Conservation (phyloP, 2,888 invertebrate species). For the Oxycera nigricornis region DNA sequence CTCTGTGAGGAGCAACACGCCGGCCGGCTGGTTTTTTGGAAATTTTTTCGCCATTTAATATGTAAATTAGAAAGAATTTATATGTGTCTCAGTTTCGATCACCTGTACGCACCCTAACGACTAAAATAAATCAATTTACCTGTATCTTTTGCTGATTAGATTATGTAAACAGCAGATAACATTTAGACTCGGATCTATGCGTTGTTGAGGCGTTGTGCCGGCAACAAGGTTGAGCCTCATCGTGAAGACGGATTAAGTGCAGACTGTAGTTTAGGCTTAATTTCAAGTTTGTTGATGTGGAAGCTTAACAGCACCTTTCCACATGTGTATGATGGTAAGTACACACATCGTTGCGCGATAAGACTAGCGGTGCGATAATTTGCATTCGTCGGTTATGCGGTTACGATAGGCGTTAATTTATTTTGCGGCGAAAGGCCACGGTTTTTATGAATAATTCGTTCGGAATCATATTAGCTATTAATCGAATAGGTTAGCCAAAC, state of each 20-base stretch:
- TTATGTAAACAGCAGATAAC: constrained; percentile 22
- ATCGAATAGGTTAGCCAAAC: too few relatives aligned
- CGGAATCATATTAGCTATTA: too few relatives aligned
- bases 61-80: not conserved
- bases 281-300: not conserved
- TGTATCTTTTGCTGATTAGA: constrained; percentile 5
- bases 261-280: not conserved
- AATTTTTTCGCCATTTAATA: not conserved
- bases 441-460: too few relatives aligned
- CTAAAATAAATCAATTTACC: constrained; percentile 5
- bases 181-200: not conserved
- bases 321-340: not conserved
- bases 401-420: not conserved
- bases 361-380: not conserved
- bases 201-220: not conserved
- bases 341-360: not conserved
- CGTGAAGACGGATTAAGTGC: not conserved
- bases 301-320: not conserved
- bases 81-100: not conserved
- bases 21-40: not conserved
- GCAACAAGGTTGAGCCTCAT: constrained; percentile 1
- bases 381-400: not conserved
- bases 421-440: not conserved
- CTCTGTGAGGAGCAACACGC: not conserved
- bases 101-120: constrained; percentile 11